Conservation (phyloP, 2,797 vertebrate genomes). For the Ceyx erithaca region DNA sequence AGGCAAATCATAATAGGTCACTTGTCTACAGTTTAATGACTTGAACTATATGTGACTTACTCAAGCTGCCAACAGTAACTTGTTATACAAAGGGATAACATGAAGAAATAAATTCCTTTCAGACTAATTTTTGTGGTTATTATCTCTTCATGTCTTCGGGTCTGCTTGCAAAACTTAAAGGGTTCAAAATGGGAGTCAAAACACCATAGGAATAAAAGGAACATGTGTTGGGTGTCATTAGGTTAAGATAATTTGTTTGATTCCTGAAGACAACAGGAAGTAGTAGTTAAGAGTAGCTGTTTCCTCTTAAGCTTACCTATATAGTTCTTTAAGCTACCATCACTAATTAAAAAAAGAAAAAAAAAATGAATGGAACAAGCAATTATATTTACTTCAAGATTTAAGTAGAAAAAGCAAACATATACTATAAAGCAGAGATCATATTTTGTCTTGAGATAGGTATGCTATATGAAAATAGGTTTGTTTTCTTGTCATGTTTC, state of each 20-base stretch:
- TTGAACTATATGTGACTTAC: background rate
- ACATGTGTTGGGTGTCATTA: accelerated
- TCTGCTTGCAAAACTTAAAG: background rate
- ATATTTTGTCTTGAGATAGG: background rate
- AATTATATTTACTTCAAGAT: background rate
- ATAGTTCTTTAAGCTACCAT: background rate
- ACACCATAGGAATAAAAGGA: background rate
- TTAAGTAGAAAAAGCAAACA: background rate
- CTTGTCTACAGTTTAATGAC: background rate
- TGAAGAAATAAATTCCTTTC: background rate
- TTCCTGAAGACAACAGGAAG: background rate
- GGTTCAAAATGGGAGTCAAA: background rate
- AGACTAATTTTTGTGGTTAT: background rate
- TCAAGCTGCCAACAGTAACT: background rate
- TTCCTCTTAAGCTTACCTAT: background rate
- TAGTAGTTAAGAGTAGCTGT: background rate
- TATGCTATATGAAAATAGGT: background rate
- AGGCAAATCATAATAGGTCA: background rate
- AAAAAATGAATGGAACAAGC: background rate
- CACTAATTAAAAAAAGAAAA: background rate
- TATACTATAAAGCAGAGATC: background rate
- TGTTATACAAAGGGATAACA: background rate
- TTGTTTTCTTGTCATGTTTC: background rate
- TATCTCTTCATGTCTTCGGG: background rate
- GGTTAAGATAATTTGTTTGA: background rate